phyloP scores from a whole-genome alignment of 2,888 invertebrate species.

The Phengaris alcon region DNA sequence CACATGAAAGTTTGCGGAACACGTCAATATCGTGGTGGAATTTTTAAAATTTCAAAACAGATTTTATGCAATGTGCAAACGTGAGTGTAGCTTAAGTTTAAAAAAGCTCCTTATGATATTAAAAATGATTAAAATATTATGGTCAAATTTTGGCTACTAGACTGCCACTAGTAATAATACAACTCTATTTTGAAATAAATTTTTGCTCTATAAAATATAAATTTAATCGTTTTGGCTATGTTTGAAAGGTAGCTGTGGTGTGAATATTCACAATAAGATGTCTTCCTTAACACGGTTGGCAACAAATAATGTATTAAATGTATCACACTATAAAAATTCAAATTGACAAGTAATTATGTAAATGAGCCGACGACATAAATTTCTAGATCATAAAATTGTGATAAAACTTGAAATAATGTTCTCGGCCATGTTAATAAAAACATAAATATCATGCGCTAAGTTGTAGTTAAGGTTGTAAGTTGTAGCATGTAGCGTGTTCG shows the following conservation, averaged over 20 bases:
- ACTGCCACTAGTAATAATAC: too few relatives aligned
- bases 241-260: background rate
- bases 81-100: background rate
- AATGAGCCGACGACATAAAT: conserved; percentile 35
- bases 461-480: conserved; percentile 6
- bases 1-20: background rate
- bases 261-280: background rate
- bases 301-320: conserved; percentile 18
- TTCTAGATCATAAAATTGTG: conserved; percentile 39
- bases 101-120: background rate
- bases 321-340: conserved; percentile 33
- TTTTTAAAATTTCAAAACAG: too few relatives aligned
- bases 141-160: too few relatives aligned
- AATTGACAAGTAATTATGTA: conserved; percentile 39
- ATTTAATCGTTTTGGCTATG: background rate
- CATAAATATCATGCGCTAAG: conserved; percentile 13
- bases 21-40: background rate
- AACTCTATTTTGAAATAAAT: background rate
- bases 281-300: background rate
- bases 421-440: conserved; percentile 23
- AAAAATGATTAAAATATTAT: too few relatives aligned
- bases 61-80: background rate
- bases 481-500: background rate
- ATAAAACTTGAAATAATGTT: conserved; percentile 32
- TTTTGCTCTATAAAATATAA: background rate